phyloP scores from a whole-genome alignment of 2,797 vertebrate species.

The Lacerta viridis region DNA sequence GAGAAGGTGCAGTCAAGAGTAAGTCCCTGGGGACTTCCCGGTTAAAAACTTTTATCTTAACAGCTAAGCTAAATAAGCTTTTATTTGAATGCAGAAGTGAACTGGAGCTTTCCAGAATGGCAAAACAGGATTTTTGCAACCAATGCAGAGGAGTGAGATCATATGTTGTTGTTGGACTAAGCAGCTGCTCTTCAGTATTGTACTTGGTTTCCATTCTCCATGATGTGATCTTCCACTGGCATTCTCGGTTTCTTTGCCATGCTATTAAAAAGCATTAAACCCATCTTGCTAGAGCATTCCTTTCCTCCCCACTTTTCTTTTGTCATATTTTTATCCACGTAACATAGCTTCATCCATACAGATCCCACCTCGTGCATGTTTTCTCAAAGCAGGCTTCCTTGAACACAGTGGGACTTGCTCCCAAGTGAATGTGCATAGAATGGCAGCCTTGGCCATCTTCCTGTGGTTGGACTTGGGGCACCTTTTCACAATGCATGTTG shows the following conservation, averaged over 20 bases:
- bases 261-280: constrained; percentile 35
- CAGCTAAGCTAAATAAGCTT: constrained; percentile 13
- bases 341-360: neutral
- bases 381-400: neutral
- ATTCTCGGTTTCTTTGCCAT: constrained; percentile 13
- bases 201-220: neutral
- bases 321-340: neutral
- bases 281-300: constrained; percentile 8
- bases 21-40: neutral
- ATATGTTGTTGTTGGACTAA: constrained; percentile 7
- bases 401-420: neutral
- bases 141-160: constrained; percentile 6
- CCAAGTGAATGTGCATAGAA: neutral
- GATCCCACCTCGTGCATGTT: neutral
- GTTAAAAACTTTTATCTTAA: neutral
- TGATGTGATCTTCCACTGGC: neutral
- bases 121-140: constrained; percentile 19
- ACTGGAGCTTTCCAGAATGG: neutral
- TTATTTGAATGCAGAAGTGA: constrained; percentile 23
- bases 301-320: neutral
- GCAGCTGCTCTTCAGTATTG: neutral
- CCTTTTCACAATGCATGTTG: neutral
- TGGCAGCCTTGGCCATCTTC: neutral
- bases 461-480: neutral
- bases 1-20: neutral